These are phyloP conservation scores for Xenus cinereus DNA, from an alignment of 2,113 vertebrate genomes.

Conservation along the genomic window DNA sequence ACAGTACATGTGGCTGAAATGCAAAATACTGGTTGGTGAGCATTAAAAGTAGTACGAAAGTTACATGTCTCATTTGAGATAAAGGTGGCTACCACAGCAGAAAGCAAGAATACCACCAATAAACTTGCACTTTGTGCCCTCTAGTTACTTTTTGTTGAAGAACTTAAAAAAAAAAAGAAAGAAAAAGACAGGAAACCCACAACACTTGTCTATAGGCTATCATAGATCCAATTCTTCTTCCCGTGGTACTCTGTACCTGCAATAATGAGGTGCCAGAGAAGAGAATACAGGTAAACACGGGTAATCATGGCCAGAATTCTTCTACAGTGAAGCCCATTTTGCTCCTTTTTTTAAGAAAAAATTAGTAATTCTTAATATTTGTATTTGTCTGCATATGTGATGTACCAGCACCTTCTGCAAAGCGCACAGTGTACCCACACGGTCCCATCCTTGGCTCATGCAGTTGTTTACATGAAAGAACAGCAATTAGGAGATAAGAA, in stretches of 20 bases:
- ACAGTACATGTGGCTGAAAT: not conserved
- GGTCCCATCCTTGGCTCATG: not conserved
- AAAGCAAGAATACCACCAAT: not conserved
- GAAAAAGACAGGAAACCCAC: not conserved
- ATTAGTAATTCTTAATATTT: not conserved
- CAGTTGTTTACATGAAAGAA: too few species aligned
- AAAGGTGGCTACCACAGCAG: not conserved
- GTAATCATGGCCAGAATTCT: not conserved
- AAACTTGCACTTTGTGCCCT: not conserved
- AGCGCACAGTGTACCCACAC: not conserved
- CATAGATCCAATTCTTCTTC: not conserved
- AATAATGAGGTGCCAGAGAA: not conserved
- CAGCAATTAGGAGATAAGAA: too few species aligned
- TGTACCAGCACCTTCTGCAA: not conserved
- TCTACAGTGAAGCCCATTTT: not conserved
- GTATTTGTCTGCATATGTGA: not conserved
- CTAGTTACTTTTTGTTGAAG: not conserved
- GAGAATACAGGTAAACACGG: not conserved
- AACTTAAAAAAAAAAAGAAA: not conserved
- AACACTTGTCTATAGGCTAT: too few species aligned
- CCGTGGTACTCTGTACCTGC: not conserved
- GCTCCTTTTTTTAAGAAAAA: not conserved
- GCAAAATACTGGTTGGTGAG: not conserved
- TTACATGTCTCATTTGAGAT: not conserved
- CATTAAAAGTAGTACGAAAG: not conserved